Evolutionary conservation across 2,888 invertebrate species (phyloP).

Genomic region (Argynnis bischoffii): DNA sequence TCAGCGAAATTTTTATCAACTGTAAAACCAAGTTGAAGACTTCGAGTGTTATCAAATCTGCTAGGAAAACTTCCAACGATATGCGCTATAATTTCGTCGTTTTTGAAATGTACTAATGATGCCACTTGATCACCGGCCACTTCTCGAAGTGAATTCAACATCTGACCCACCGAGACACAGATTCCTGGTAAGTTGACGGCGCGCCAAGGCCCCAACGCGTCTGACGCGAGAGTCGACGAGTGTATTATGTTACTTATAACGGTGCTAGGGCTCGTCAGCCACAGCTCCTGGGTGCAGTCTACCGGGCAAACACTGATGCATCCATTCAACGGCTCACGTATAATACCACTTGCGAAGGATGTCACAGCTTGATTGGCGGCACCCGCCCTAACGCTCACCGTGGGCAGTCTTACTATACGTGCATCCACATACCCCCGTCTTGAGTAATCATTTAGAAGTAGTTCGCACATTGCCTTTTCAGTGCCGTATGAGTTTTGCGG

Average conservation of each 20-base stretch:
- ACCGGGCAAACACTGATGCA: slow-evolving; percentile 57
- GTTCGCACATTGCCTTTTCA: slow-evolving; percentile 68
- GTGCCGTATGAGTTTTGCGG: slow-evolving; percentile 70
- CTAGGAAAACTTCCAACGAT: slow-evolving; percentile 61
- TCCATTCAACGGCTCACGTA: slow-evolving; percentile 67
- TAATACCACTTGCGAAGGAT: slow-evolving; percentile 70
- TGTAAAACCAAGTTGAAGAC: slow-evolving; percentile 59
- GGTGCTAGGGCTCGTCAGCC: slow-evolving; percentile 61
- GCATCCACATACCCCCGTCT: slow-evolving; percentile 67
- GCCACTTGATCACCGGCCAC: slow-evolving; percentile 58
- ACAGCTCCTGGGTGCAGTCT: slow-evolving; percentile 52
- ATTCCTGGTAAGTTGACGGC: slow-evolving; percentile 65
- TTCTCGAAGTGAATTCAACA: slow-evolving; percentile 56
- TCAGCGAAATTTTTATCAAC: slow-evolving; percentile 59
- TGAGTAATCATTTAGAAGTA: slow-evolving; percentile 66
- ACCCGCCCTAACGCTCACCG: slow-evolving; percentile 68
- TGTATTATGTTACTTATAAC: slow-evolving; percentile 60
- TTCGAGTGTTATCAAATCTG: slow-evolving; percentile 59
- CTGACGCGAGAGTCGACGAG: slow-evolving; percentile 52
- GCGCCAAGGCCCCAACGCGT: slow-evolving; percentile 54
- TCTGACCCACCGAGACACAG: slow-evolving; percentile 55
- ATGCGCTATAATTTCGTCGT: slow-evolving; percentile 52
- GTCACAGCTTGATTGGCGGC: slow-evolving; percentile 67
- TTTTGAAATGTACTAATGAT: slow-evolving; percentile 53
- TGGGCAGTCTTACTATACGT: slow-evolving; percentile 63